A percentile compares a stretch with the other conserved stretches of the same genome.
Conservation (phyloP, 2,888 invertebrate genomes). For the Formica aserva region DNA sequence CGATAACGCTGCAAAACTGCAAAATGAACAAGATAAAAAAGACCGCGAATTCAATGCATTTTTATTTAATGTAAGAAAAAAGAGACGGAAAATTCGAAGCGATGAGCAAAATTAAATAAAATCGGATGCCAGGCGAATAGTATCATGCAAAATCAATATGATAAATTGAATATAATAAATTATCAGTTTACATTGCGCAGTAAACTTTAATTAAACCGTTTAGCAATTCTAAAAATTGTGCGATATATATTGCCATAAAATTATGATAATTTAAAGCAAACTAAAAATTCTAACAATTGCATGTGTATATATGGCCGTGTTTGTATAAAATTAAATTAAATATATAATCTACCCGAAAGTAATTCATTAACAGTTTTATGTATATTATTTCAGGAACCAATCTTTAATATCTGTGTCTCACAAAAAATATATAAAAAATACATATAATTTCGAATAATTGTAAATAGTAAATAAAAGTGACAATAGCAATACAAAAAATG, state of each 20-base stretch:
- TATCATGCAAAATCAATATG: constrained; percentile 34
- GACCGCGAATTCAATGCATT: constrained; percentile 29
- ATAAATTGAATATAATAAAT: constrained; percentile 42
- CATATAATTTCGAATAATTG: background rate
- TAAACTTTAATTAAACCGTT: constrained; percentile 21
- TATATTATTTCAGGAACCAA: background rate
- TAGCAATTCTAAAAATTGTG: constrained; percentile 16
- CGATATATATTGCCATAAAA: background rate
- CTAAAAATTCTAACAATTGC: background rate
- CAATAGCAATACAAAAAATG: background rate
- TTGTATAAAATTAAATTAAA: background rate
- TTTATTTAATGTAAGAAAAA: constrained; percentile 31
- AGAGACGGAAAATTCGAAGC: background rate
- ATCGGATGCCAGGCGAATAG: constrained; percentile 13
- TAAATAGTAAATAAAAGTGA: background rate
- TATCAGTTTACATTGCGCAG: constrained; percentile 25
- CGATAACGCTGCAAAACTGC: constrained; percentile 30
- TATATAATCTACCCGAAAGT: background rate
- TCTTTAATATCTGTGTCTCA: background rate
- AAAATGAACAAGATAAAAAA: constrained; percentile 20
- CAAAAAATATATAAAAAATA: background rate
- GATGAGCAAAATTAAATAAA: constrained; percentile 46
- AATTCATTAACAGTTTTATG: background rate
- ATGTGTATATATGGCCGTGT: background rate
- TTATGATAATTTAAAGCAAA: constrained; percentile 6